Conservation (phyloP, 1,140 invertebrate species). For the Solen grandis region DNA sequence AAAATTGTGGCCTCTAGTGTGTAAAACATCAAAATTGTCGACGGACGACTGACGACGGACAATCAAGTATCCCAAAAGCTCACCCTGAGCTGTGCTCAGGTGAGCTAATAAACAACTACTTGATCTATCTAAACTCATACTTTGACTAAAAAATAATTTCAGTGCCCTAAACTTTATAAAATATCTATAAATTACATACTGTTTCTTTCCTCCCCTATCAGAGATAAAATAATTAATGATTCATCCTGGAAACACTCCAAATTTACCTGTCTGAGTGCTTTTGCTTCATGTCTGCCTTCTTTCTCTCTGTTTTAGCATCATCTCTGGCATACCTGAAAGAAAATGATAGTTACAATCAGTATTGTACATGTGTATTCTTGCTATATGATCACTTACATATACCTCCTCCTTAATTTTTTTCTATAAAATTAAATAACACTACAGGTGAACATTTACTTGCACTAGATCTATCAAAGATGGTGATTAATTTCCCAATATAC, state of each 20-base stretch:
- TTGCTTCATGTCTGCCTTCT: slow-evolving; percentile 70
- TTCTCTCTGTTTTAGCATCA: slow-evolving; percentile 67
- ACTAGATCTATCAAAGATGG: not conserved
- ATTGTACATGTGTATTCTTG: not conserved
- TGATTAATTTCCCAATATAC: not conserved
- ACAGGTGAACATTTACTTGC: not conserved
- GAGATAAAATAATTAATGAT: too few relatives aligned
- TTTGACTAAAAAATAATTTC: too few relatives aligned
- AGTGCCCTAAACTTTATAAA: too few relatives aligned
- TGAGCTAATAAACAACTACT: too few relatives aligned
- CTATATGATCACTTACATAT: not conserved
- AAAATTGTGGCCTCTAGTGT: too few relatives aligned
- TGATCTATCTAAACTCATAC: too few relatives aligned
- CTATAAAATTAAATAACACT: not conserved
- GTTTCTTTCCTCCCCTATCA: too few relatives aligned
- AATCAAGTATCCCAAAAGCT: too few relatives aligned
- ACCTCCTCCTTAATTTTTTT: not conserved
- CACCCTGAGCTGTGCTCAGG: too few relatives aligned
- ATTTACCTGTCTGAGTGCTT: slow-evolving; percentile 63
- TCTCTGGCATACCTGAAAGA: slow-evolving; percentile 69
- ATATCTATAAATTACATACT: too few relatives aligned
- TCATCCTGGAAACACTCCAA: not conserved
- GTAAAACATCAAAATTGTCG: too few relatives aligned
- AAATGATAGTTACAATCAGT: slow-evolving; percentile 6
- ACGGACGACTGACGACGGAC: too few relatives aligned